These are phyloP conservation scores for Lanius collurio DNA, from an alignment of 2,113 vertebrate genomes.

Conservation along the genomic window DNA sequence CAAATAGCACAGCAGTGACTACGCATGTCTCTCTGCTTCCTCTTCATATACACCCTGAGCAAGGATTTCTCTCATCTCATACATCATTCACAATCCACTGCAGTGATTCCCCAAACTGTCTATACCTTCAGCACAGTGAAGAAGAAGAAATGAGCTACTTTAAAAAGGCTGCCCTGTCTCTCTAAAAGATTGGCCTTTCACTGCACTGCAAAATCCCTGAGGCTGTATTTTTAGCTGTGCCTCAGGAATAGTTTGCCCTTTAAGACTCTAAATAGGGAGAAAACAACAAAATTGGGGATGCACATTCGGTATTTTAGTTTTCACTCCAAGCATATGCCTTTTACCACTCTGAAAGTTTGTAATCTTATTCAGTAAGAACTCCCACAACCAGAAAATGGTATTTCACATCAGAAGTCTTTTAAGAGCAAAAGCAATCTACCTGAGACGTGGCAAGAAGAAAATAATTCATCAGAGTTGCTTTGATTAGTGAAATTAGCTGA, in stretches of 20 bases:
- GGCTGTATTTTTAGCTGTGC: not conserved
- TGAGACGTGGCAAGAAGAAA: not conserved
- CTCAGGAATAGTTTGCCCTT: not conserved
- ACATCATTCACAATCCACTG: slow-evolving; percentile 30
- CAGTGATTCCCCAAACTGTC: slow-evolving; percentile 11
- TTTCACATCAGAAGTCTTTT: not conserved
- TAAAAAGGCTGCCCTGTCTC: not conserved
- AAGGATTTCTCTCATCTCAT: slow-evolving; percentile 32
- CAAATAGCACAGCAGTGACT: slow-evolving; percentile 22
- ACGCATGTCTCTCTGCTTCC: not conserved
- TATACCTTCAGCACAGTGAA: not conserved
- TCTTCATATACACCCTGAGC: not conserved
- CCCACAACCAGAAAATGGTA: not conserved
- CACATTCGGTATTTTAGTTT: not conserved
- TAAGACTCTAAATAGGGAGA: not conserved
- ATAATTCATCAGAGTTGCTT: not conserved
- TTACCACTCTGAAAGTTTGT: not conserved
- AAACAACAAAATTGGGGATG: not conserved
- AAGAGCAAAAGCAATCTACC: not conserved
- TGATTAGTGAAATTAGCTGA: not conserved
- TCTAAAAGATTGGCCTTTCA: not conserved
- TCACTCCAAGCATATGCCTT: not conserved
- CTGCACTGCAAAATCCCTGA: not conserved
- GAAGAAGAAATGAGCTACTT: not conserved
- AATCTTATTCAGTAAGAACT: not conserved